Percentiles rank a stretch among this genome's conserved stretches.
phyloP scores from a whole-genome alignment of 1,140 invertebrate genomes.

The Drosophila equinoxialis region DNA sequence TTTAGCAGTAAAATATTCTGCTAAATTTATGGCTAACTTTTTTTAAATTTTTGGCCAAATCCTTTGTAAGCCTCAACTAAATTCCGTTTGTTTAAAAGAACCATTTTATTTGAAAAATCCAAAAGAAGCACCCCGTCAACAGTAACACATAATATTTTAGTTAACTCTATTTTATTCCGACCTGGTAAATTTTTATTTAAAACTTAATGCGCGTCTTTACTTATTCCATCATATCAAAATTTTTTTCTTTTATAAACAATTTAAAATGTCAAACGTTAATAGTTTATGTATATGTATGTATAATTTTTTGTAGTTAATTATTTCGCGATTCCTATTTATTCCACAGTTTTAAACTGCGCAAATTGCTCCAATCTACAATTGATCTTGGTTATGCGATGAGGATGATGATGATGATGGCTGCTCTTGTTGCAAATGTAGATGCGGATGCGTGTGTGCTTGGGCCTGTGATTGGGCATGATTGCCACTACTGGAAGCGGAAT shows the following conservation, averaged over 20 bases:
- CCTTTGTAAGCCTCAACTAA: too few relatives aligned
- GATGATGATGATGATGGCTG: slow-evolving; percentile 45
- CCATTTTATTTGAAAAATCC: too few relatives aligned
- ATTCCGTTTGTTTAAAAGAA: not conserved
- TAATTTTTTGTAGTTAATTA: slow-evolving; percentile 43
- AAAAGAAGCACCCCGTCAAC: too few relatives aligned
- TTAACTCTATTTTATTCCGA: slow-evolving; percentile 10
- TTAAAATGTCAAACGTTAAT: slow-evolving; percentile 76
- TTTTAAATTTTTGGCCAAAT: too few relatives aligned
- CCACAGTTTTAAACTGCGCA: slow-evolving; percentile 71
- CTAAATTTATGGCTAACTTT: slow-evolving; percentile 11
- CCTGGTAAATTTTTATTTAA: slow-evolving; percentile 52
- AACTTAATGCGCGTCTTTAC: slow-evolving; percentile 56
- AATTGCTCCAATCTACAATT: slow-evolving; percentile 51
- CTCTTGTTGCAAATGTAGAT: slow-evolving; percentile 68
- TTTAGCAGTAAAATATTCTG: slow-evolving; percentile 18
- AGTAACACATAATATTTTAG: too few relatives aligned
- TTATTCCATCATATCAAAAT: slow-evolving; percentile 74
- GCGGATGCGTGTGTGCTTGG: slow-evolving; percentile 61
- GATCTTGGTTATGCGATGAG: slow-evolving; percentile 46
- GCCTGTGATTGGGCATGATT: slow-evolving; percentile 34
- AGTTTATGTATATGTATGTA: slow-evolving; percentile 51
- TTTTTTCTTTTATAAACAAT: slow-evolving; percentile 66
- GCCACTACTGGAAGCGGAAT: slow-evolving; percentile 43
- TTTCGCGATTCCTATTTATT: slow-evolving; percentile 53